Conservation (phyloP, 2,888 invertebrate species). For the Acleris holmiana region DNA sequence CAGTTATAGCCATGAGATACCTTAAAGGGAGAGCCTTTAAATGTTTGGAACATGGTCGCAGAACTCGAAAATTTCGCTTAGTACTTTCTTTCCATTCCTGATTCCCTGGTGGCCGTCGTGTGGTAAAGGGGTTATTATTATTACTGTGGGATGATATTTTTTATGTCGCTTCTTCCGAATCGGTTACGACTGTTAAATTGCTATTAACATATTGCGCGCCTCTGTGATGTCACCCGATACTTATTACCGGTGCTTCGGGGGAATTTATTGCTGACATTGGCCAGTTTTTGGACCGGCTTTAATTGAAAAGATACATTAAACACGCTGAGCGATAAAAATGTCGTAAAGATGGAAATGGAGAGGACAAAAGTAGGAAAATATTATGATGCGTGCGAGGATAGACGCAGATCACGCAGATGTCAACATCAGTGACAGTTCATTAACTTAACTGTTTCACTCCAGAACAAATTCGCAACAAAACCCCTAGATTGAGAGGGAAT, state of each 20-base stretch:
- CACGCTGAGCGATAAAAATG: neutral
- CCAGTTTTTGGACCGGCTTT: slow-evolving; percentile 6
- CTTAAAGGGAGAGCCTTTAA: too few relatives aligned
- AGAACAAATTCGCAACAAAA: too few relatives aligned
- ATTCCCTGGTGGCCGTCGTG: neutral
- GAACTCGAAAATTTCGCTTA: too few relatives aligned
- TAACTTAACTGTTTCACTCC: too few relatives aligned
- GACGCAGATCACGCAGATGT: neutral
- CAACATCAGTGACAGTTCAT: neutral
- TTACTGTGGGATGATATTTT: slow-evolving; percentile 27
- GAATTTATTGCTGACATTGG: slow-evolving; percentile 20
- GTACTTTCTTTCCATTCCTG: too few relatives aligned
- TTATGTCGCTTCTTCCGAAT: slow-evolving; percentile 17
- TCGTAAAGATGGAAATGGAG: neutral
- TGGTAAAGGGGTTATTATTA: slow-evolving; percentile 1
- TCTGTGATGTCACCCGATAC: slow-evolving; percentile 33
- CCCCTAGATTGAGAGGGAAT: too few relatives aligned
- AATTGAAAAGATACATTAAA: slow-evolving; percentile 1
- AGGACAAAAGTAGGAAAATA: neutral
- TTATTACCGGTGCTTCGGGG: slow-evolving; percentile 20
- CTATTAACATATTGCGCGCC: slow-evolving; percentile 33
- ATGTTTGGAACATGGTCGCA: too few relatives aligned
- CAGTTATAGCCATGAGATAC: too few relatives aligned
- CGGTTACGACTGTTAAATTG: slow-evolving; percentile 36
- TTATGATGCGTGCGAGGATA: neutral